Conservation (phyloP, 2,888 invertebrate genomes). For the Doris montereyensis region DNA sequence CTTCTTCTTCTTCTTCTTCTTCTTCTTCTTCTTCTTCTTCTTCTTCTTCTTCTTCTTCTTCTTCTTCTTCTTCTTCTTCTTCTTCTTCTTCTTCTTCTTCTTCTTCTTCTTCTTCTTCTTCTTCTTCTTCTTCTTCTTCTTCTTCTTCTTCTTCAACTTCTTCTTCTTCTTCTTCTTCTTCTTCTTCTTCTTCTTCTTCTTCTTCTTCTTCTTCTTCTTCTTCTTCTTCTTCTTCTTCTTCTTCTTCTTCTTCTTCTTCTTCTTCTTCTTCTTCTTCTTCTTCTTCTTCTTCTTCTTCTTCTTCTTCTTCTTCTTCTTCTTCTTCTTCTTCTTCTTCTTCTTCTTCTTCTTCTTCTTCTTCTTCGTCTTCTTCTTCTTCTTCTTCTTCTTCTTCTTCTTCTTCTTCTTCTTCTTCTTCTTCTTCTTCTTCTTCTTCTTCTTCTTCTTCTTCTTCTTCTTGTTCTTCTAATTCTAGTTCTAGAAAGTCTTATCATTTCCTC, state of each 20-base stretch:
- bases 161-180: background rate
- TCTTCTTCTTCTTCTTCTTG: too few relatives aligned
- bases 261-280: background rate
- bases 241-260: background rate
- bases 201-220: background rate
- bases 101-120: background rate
- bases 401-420: conserved; percentile 23
- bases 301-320: background rate
- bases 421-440: conserved; percentile 26
- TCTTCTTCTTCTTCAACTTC: background rate
- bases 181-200: background rate
- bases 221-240: background rate
- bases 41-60: background rate
- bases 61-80: background rate
- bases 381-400: background rate
- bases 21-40: background rate
- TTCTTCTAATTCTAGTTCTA: background rate
- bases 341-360: background rate
- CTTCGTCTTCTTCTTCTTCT: conserved; percentile 9
- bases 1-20: background rate
- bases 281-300: background rate
- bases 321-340: conserved; percentile 8
- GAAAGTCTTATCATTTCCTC: background rate
- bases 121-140: background rate
- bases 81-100: background rate